Base-by-base conservation (phyloP, 2,113 vertebrate genomes). In the Oxygymnocypris stewartii region DNA sequence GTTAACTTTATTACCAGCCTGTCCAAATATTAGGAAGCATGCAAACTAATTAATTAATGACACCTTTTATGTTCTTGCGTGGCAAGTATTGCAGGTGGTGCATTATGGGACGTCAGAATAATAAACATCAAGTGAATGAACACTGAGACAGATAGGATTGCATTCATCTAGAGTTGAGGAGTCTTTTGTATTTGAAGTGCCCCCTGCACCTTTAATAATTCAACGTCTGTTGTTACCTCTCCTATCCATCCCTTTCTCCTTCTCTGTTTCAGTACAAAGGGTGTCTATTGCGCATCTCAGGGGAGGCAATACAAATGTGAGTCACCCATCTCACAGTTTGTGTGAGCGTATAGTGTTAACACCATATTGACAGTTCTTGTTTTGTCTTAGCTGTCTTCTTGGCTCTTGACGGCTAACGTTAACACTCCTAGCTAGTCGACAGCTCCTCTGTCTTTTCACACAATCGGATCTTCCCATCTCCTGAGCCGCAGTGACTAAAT, bases 21-120 rank as follows among this genome's bases (percentile, higher is more conserved):
- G 94, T 96, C 95, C 96, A 94, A 95, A 95, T 95, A 96, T 95
- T 95, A 95, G 93, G 90, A 94, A 95, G 95, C 93, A 94, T 65
- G 92, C 89, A 23, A 94, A 93, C 93, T 94, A 94, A 91, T 95
- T 94, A 94, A 95, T 96, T 96, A 96, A 94, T 95, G 92, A 92
- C 92, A 95, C 86, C 91, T 93, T 95, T 94, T 92, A 93, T 90
- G 86, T 86, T 11, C 54, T 63, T 85, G 28, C 47, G 47, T 16
- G 23, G 16, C n/a, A 67, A 61, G 69, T 42, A 25, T 20, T 61
- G 18, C 76, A 78, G 49, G 86, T 69, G 85, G 75, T 89, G 86
- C 89, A 91, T 91, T 90, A 88, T 89, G 92, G 87, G 71, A 86
- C 84, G 77, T 74, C 67, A 84, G 11, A 57, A 37, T 25, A n/a